Evolutionary conservation across 1,140 invertebrate species (phyloP), one percentile per base, ranked within the genome.

Genomic region (Yoshiicerus persimilis): DNA sequence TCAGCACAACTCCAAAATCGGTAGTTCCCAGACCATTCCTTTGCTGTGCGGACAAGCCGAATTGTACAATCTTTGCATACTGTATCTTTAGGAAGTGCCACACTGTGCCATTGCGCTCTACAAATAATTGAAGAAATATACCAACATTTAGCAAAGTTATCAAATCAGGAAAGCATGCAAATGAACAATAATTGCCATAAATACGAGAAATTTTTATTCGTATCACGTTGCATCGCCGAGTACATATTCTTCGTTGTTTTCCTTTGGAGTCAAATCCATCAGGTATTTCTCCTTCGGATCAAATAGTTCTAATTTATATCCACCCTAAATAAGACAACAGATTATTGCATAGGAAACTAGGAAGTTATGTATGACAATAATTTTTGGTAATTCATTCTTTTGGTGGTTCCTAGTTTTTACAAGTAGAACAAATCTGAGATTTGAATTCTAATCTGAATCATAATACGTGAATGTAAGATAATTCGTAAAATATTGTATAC

Each of bases 1-100:
- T 99, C 98, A 2, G 98, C 96, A 91, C 98, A 99, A 0, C 97
- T 97, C 96, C 97, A 98, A 93, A 99, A 99, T 86, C 84, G 1
- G 34, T 80, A 80, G 11, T 23, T 84, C 13, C 93, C 92, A 1
- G 95, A 95, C 97, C 97, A 99, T 93, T 99, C 97, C 25, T 94
- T 94, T 0, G 98, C 98, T 92, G 98, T 96, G 1, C 97, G 93
- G 11, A 98, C 94, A 86, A 99, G 93, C 77, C 98, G 94, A 38
- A 99, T 93, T 0, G 97, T 97, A 92, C 98, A 99, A 92, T 98
- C 96, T 41, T 93, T 94, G 91, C 98, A 99, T 13, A 95, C 96
- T 90, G 97, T 96, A 92, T 96, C 95, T 34, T 93, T 92, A 3
- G 97, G 97, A 56, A 99, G 92, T 36, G 94, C 95, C 0, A 99